Evolutionary conservation across 2,797 vertebrate genomes (phyloP), one percentile per base, ranked within the genome.

Genomic region (Anguilla pacifica): DNA sequence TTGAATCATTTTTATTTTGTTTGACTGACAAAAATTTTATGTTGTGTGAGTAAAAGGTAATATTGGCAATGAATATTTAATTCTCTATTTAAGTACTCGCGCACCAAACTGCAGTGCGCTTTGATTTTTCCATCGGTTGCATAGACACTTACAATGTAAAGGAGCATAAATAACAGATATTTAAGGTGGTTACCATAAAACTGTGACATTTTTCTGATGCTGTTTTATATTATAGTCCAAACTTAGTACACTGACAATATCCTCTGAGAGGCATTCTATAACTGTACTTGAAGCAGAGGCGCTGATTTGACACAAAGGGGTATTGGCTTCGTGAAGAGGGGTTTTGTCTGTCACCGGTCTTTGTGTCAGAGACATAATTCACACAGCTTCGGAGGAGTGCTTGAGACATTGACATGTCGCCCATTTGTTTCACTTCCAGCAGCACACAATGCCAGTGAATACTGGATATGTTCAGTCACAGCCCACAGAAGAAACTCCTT

Each of bases 391-490:
- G 79, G 22, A 81, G 77, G 7, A 49, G 79, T 25, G 46, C 43
- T 82, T 11, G 46, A 51, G 46, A 82, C 22, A 49, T n/a, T 82
- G 43, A 82, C 39, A 82, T n/a, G 79, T 82, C 2, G 79, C 46
- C 79, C 46, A 13, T 51, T n/a, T 82, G 46, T 82, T 82, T 79
- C 74, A 79, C 74, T 25, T 79, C 74, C 46, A 51, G 17, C 35
- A 77, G 9, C 7, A n/a, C 46, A n/a, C 79, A 82, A 82, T 82
- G 79, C 79, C 46, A 7, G 51, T 82, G 74, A 77, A 77, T 77
- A 15, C 35, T 82, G 46, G 46, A 49, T 49, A 13, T 3, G 17
- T 82, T 82, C 43, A 51, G 46, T 43, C 43, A 11, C 19, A 4
- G 79, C 22, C 25, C 46, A 25, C 46, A 31, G 6, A 82, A 51